Evolutionary conservation across 2,888 invertebrate species (phyloP).

Genomic region (Drosophila neonasuta): DNA sequence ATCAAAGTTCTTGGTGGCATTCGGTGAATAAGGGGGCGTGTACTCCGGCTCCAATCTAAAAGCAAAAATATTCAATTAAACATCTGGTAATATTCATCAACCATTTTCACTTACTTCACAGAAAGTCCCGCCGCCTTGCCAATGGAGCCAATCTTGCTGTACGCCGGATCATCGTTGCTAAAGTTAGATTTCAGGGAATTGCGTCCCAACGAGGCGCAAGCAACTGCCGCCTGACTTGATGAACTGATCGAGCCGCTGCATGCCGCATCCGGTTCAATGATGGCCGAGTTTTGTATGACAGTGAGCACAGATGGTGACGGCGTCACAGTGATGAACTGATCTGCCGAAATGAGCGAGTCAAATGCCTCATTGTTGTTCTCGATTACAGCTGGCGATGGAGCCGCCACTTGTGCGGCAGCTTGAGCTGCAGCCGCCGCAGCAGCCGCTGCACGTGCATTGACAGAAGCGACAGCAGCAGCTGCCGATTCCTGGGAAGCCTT

Average conservation of each 20-base stretch:
- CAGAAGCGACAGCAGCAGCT: constrained; percentile 74
- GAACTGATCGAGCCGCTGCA: constrained; percentile 79
- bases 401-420: constrained; percentile 51
- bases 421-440: constrained; percentile 69
- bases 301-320: constrained; percentile 82
- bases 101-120: constrained; percentile 72
- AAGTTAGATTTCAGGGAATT: constrained; percentile 82
- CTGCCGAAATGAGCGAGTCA: constrained; percentile 73
- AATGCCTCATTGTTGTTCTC: constrained; percentile 66
- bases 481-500: constrained; percentile 80
- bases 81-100: neutral
- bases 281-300: constrained; percentile 80
- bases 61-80: neutral
- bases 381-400: constrained; percentile 51
- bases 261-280: constrained; percentile 72
- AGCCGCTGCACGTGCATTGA: constrained; percentile 78
- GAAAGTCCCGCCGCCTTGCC: constrained; percentile 83
- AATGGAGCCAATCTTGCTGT: constrained; percentile 82
- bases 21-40: constrained; percentile 74
- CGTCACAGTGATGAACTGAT: constrained; percentile 73
- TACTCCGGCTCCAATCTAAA: constrained; percentile 79
- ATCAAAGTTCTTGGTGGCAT: constrained; percentile 82
- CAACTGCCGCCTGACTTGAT: constrained; percentile 73
- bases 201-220: constrained; percentile 80
- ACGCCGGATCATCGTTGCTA: constrained; percentile 81